A percentile compares a stretch with the other conserved stretches of the same genome.
phyloP scores from a whole-genome alignment of 2,797 vertebrate genomes.

The Silurus aristotelis region DNA sequence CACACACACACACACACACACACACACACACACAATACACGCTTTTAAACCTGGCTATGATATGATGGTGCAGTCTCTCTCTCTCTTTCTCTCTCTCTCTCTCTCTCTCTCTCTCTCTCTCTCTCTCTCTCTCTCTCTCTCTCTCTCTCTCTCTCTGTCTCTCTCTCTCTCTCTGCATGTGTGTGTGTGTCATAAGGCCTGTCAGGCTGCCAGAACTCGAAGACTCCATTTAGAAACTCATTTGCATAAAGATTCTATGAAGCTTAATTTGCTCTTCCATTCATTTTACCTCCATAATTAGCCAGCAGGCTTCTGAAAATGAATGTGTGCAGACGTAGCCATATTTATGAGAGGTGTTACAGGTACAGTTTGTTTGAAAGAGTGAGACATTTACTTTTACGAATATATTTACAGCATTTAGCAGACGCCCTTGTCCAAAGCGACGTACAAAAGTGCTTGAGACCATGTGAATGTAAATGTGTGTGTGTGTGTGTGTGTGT shows the following conservation, averaged over 20 bases:
- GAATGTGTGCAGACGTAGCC: constrained; percentile 8
- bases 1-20: background rate
- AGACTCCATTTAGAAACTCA: constrained; percentile 58
- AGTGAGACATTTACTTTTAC: background rate
- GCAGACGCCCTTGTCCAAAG: too few relatives aligned
- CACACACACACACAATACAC: constrained; percentile 24
- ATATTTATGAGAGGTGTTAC: constrained; percentile 1
- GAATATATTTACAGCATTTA: too few relatives aligned
- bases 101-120: constrained; percentile 19
- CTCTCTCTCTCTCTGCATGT: background rate
- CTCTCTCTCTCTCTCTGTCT: constrained; percentile 4
- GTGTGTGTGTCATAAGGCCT: constrained; percentile 35
- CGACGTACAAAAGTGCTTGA: too few relatives aligned
- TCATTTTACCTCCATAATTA: constrained; percentile 58
- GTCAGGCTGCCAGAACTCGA: constrained; percentile 47
- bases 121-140: constrained; percentile 21
- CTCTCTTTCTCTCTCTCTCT: background rate
- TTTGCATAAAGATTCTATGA: constrained; percentile 61
- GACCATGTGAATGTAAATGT: too few relatives aligned
- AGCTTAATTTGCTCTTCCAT: constrained; percentile 57
- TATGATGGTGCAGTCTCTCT: constrained; percentile 3
- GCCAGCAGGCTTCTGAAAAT: constrained; percentile 32
- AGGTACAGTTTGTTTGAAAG: background rate
- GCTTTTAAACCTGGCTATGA: constrained; percentile 35
- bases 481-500: background rate